These are phyloP conservation scores for Ciconia maguari DNA, from an alignment of 2,113 vertebrate species.

Conservation along the genomic window DNA sequence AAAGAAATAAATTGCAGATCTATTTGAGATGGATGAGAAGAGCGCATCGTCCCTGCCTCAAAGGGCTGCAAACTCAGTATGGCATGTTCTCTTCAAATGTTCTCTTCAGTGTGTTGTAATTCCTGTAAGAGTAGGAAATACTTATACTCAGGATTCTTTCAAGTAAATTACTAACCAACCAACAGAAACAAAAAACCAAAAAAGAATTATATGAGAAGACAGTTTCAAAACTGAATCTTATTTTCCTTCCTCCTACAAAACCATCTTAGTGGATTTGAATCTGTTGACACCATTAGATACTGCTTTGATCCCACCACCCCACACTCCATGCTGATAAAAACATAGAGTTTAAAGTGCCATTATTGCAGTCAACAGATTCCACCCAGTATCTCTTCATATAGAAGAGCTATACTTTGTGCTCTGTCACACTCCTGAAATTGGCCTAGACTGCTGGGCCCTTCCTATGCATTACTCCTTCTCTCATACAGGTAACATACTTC, in stretches of 20 bases:
- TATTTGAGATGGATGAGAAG: neutral
- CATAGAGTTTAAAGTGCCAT: neutral
- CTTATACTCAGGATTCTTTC: neutral
- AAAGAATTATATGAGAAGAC: neutral
- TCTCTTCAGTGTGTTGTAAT: neutral
- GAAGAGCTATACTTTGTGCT: neutral
- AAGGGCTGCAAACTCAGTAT: neutral
- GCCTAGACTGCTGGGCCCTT: neutral
- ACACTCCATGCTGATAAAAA: neutral
- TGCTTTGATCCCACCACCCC: neutral
- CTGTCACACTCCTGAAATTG: neutral
- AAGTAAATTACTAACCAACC: neutral
- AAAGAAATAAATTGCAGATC: neutral
- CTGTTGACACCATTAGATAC: neutral
- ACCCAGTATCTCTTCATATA: neutral
- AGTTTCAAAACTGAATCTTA: neutral
- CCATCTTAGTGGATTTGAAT: neutral
- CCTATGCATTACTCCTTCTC: neutral
- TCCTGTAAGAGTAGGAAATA: neutral
- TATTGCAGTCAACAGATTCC: neutral
- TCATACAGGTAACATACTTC: neutral
- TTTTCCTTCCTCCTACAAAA: neutral
- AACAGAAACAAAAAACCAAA: neutral
- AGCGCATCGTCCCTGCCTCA: neutral
- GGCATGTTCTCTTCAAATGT: neutral